phyloP scores from a whole-genome alignment of 1,140 invertebrate genomes.

The Trigoniulus corallinus region DNA sequence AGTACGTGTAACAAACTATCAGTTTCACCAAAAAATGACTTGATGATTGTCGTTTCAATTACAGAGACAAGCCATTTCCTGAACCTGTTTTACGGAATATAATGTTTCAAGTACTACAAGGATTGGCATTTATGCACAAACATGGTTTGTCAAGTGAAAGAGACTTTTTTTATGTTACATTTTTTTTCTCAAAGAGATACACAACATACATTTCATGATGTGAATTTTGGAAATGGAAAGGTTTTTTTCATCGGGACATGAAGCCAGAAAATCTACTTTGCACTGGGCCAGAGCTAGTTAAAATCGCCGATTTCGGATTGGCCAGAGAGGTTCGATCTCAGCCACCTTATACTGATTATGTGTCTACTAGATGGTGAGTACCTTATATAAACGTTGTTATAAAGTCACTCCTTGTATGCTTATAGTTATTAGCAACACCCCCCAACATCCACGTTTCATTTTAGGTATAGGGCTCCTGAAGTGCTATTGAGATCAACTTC shows the following conservation, averaged over 20 bases:
- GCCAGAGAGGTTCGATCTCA: constrained; percentile 86
- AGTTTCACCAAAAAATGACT: too few relatives aligned
- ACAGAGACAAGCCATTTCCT: constrained; percentile 71
- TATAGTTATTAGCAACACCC: not conserved
- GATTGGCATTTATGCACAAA: constrained; percentile 95
- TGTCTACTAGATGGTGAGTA: constrained; percentile 90
- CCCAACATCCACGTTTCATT: too few relatives aligned
- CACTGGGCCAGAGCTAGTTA: constrained; percentile 87
- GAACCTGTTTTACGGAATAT: constrained; percentile 89
- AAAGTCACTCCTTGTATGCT: not conserved
- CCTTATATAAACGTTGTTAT: constrained; percentile 85
- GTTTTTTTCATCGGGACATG: constrained; percentile 89
- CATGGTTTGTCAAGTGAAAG: too few relatives aligned
- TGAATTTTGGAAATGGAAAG: too few relatives aligned
- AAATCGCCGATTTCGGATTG: constrained; percentile 97
- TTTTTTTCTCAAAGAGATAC: too few relatives aligned
- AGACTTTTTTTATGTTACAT: too few relatives aligned
- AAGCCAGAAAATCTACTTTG: constrained; percentile 97
- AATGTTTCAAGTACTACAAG: constrained; percentile 84
- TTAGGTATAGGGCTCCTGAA: constrained; percentile 41
- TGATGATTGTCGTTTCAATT: too few relatives aligned
- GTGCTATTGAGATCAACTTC: constrained; percentile 39
- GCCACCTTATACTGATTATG: constrained; percentile 97
- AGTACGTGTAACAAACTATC: too few relatives aligned
- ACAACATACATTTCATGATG: too few relatives aligned